Conservation (phyloP, 2,113 vertebrate genomes). For the Dasyornis broadbenti region DNA sequence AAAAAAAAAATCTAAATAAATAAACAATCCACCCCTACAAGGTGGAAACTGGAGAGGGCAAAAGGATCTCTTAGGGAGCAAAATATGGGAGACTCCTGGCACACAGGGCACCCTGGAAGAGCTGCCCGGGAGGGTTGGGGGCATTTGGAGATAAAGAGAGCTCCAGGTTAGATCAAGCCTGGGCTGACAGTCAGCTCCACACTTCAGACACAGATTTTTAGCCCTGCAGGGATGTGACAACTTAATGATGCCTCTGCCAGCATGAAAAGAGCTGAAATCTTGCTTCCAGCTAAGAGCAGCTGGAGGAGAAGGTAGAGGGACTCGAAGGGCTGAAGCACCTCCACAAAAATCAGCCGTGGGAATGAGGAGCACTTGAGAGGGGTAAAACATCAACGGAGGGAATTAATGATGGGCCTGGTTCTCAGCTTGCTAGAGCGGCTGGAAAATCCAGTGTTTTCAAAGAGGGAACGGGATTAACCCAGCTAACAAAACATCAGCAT, state of each 20-base stretch:
- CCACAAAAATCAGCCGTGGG: background rate
- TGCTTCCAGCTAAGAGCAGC: background rate
- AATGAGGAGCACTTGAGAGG: fast-evolving
- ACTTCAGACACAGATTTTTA: background rate
- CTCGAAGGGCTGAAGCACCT: fast-evolving
- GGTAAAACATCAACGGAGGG: background rate
- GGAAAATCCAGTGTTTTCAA: background rate
- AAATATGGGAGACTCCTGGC: background rate
- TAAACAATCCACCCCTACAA: background rate
- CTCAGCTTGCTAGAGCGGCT: background rate
- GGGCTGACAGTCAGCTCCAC: background rate
- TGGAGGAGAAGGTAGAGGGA: background rate
- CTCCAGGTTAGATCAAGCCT: background rate
- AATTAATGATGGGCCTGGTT: background rate
- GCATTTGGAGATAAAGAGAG: no score
- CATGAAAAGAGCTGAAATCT: background rate
- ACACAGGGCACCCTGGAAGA: background rate
- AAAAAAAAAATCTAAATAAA: background rate
- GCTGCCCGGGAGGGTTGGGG: background rate
- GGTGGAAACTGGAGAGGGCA: background rate
- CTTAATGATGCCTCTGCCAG: background rate
- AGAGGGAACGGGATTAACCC: background rate
- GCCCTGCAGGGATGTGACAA: background rate
- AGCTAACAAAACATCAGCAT: background rate
- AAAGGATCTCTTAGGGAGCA: background rate